Evolutionary conservation across 2,888 invertebrate species (phyloP), one percentile per base, ranked within the genome.

Genomic region (Zygaena filipendulae): DNA sequence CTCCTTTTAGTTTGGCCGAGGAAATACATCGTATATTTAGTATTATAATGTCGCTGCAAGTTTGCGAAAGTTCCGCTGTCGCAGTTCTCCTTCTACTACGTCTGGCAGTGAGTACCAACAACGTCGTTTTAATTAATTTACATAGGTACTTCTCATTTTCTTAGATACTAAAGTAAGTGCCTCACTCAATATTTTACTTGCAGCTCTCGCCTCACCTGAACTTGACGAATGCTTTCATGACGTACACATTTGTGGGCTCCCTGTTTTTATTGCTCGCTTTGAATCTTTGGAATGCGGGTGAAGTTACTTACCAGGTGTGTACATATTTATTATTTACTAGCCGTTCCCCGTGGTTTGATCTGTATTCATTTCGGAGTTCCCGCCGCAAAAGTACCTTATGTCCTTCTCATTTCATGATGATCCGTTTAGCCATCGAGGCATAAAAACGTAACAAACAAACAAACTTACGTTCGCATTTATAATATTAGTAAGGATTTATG

Each of bases 11-110:
- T 44, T 61, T 75, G 42, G 54, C 59, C 30, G 59, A 61, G 32
- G 70, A 75, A 51, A 61, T 74, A 40, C 49, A 68, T 45, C 64
- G 68, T 47, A 57, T 72, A 47, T 75, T 75, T 36, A 71, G 74
- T 33, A 58, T 70, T 49, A 72, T 70, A 54, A 75, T 77, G 74
- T 74, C 74, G 41, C 59, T 75, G 37, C 71, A 74, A 62, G 71
- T 75, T 31, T 72, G 71, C 33, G 64, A 71, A 50, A 70, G 72
- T 52, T 75, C 70, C 12, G 67, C 68, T 13, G 64, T 70, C n/a
- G 72, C 70, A 21, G 69, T 72, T 33, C 49, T 75, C 42, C 66
- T 77, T 30, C 47, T 75, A 45, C 51, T 74, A 31, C 68, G 71
- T 39, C 57, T 74, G 42, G 70, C 70, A 48, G 72, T 72, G 45